These are phyloP conservation scores for Parascotia fuliginaria DNA, from an alignment of 2,888 invertebrate species.

Conservation along the genomic window DNA sequence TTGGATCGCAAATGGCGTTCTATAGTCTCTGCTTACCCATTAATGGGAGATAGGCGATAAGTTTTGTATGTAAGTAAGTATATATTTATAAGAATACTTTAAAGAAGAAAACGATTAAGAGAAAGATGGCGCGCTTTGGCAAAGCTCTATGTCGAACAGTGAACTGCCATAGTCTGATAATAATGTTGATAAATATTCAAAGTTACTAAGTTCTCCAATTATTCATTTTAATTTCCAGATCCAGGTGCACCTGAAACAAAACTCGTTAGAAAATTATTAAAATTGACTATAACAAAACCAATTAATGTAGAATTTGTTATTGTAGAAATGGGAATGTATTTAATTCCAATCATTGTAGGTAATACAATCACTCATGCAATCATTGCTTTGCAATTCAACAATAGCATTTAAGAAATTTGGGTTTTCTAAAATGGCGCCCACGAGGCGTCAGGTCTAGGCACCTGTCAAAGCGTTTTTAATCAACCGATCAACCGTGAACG, in stretches of 20 bases:
- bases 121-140: no score
- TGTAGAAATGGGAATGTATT: neutral
- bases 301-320: neutral
- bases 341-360: neutral
- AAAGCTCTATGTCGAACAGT: no score
- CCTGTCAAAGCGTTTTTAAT: no score
- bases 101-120: neutral
- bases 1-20: no score
- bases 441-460: no score
- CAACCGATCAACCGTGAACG: no score
- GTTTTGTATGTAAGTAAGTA: neutral
- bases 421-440: neutral
- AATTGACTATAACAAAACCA: neutral
- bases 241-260: neutral
- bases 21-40: no score
- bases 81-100: neutral
- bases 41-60: no score
- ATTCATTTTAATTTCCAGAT: neutral
- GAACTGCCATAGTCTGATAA: no score
- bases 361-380: neutral
- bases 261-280: neutral
- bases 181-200: no score
- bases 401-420: neutral
- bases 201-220: neutral
- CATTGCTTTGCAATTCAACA: neutral